Evolutionary conservation across 2,797 vertebrate genomes (phyloP), one percentile per base, ranked within the genome.

Genomic region (Malurus splendens): DNA sequence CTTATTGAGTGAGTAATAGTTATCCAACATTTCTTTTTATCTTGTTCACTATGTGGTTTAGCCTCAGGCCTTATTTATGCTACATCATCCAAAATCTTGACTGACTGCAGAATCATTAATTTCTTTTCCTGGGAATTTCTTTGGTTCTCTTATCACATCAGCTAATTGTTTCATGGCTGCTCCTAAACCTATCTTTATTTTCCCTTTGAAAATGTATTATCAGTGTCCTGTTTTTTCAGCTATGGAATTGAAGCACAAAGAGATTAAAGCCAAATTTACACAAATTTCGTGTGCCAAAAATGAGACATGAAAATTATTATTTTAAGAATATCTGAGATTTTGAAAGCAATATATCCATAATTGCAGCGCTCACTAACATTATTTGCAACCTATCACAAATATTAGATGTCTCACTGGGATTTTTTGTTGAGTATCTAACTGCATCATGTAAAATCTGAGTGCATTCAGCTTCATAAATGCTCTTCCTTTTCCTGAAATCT

Each of bases 101-200:
- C 94, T 96, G 96, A 94, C 92, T 96, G 95, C 90, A 59, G 96
- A 97, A 97, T 96, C 94, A 97, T 59, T 87, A 1, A 57, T 90
- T 87, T 90, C 3, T 90, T 80, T 97, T 90, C 94, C 93, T 95
- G 94, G 80, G 89, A 97, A 96, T 97, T 98, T 97, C 97, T 94
- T 90, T 82, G 93, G 92, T 96, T 86, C 55, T 84, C 36, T 92
- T 94, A 90, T 94, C 89, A 90, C 61, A 90, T 42, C 30, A 72
- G 33, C 52, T 92, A 89, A 76, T 87, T 92, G 19, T 39, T 92
- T 83, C 36, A 54, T 78, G 57, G 70, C 28, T 88, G 42, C 36
- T 90, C 33, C 64, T 86, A 86, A 84, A 79, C 52, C 19, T 75
- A 32, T 66, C 67, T 78, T 89, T 75, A 36, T 83, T 72, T 64